Evolutionary conservation across 1,140 invertebrate genomes (phyloP), one percentile per base, ranked within the genome.

Genomic region (Macrostomum lignano): DNA sequence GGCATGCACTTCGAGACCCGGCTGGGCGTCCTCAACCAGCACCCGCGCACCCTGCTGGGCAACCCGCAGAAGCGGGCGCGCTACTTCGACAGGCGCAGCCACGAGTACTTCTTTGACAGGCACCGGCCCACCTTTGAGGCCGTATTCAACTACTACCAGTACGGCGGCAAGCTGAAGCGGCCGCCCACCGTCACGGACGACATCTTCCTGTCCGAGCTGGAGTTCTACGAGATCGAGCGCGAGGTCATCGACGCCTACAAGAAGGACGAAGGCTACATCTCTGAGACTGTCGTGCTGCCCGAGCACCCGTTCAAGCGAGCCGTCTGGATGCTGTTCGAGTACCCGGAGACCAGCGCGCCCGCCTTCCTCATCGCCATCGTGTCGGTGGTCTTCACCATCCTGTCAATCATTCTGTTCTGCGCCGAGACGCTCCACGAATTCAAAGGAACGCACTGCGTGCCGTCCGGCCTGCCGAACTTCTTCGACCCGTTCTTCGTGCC

Each of bases 1-100:
- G 88, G 88, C 43, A 68, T 91, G 61, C 70, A 79, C 64, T 96
- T 91, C 67, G 86, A 94, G 63, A 93, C 84, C 45, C 81, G 84
- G 64, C 67, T 91, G 47, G 69, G 77, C 54, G 86, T 84, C 47
- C 66, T 96, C 46, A 81, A 88, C 62, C 81, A 91, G 65, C 93
- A 91, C 66, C 88, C 86, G 48, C 79, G 93, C 61, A 91, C 84
- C 46, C 66, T 96, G 48, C 69, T 96, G 46, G 88, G 88, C 42
- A 78, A 91, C 65, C 79, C 82, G 41, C 63, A 70, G 44, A 69
- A 82, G 51, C 67, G 86, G 32, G 50, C 88, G 56, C 70, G 79
- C 57, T 93, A 86, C 65, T 96, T 86, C 65, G 84, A 94, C 66
- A 77, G 81, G 46, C 65, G 96, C 46, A 81, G 91, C 61, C 76